These are phyloP conservation scores for Caloenas nicobarica DNA, from an alignment of 2,113 vertebrate genomes.

Conservation along the genomic window DNA sequence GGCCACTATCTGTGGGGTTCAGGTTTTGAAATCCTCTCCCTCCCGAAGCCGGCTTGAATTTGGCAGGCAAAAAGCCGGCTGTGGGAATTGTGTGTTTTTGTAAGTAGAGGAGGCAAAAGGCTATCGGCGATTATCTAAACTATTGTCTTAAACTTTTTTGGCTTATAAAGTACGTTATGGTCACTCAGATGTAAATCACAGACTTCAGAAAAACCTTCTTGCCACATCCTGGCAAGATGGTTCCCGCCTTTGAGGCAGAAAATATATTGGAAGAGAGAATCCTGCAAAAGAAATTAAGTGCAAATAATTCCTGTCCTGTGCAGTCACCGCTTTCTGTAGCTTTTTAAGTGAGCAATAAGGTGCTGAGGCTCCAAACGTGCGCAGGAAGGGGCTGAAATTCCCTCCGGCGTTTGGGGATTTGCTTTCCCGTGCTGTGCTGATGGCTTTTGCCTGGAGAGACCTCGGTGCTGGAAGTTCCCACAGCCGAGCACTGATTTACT, in stretches of 20 bases:
- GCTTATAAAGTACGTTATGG: neutral
- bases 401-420: neutral
- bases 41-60: neutral
- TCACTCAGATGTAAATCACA: constrained; percentile 42
- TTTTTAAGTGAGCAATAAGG: neutral
- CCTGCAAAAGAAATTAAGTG: neutral
- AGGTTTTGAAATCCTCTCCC: neutral
- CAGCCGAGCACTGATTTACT: neutral
- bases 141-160: neutral
- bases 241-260: neutral
- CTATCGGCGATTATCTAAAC: neutral
- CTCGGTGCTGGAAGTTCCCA: neutral
- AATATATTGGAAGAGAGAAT: neutral
- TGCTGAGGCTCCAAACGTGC: fast-evolving
- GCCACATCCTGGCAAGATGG: neutral
- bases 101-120: neutral
- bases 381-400: neutral
- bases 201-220: constrained; percentile 12
- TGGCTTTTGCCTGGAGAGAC: neutral
- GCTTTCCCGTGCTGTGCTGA: neutral
- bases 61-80: neutral
- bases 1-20: neutral
- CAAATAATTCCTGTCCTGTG: neutral
- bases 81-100: neutral
- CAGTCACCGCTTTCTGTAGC: neutral